Evolutionary conservation across 2,888 invertebrate species (phyloP).

Genomic region (Metallyticus violacea): DNA sequence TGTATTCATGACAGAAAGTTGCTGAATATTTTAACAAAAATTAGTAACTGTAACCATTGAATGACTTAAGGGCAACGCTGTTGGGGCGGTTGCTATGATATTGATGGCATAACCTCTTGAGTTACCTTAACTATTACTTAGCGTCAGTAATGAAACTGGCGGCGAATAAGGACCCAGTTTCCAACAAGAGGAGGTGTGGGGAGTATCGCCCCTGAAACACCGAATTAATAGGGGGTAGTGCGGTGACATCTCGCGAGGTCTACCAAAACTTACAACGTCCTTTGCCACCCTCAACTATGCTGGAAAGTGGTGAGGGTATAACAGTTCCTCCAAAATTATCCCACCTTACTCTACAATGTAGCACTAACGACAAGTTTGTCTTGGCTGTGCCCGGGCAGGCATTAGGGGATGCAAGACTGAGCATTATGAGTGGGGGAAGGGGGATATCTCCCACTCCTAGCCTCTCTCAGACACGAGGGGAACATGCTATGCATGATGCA

Average conservation of each 20-base stretch:
- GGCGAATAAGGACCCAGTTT: not conserved
- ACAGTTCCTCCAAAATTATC: not conserved
- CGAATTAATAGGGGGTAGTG: slow-evolving; percentile 1
- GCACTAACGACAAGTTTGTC: not conserved
- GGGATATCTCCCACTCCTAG: not conserved
- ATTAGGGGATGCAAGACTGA: slow-evolving; percentile 1
- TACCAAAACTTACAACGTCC: not conserved
- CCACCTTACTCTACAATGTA: too few relatives aligned
- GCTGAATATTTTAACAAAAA: too few relatives aligned
- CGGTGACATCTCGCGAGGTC: not conserved
- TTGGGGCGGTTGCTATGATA: too few relatives aligned
- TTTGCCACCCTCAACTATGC: not conserved
- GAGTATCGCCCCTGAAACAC: not conserved
- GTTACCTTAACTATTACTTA: too few relatives aligned
- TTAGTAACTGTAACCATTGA: too few relatives aligned
- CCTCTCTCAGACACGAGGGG: not conserved
- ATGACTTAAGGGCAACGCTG: too few relatives aligned
- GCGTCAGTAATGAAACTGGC: too few relatives aligned
- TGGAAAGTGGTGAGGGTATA: too few relatives aligned
- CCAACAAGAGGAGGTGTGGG: not conserved
- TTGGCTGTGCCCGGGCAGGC: not conserved
- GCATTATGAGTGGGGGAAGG: not conserved
- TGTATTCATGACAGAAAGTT: too few relatives aligned
- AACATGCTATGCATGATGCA: not conserved
- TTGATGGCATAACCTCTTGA: too few relatives aligned